Evolutionary conservation across 92 coral and sea anemone species (phyloP).

Genomic region (Anthopleura xanthogrammica): DNA sequence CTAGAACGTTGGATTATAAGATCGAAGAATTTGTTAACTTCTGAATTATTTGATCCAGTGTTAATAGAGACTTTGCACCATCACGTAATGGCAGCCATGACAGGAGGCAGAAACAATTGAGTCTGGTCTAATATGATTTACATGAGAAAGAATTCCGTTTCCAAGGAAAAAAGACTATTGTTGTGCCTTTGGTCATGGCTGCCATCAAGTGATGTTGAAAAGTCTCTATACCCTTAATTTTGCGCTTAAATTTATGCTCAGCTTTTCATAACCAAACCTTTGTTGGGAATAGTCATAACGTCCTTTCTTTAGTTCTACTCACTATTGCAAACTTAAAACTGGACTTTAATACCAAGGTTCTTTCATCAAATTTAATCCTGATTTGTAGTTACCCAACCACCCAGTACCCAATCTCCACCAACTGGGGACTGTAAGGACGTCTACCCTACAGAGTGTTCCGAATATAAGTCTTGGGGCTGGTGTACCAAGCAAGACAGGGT

Average conservation of each 20-base stretch:
- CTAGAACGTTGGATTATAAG: no score
- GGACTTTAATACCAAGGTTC: not conserved
- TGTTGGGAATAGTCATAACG: not conserved
- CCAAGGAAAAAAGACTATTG: no score
- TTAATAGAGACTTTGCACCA: no score
- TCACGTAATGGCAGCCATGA: no score
- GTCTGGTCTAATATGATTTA: no score
- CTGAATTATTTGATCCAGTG: no score
- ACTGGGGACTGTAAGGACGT: constrained; percentile 56
- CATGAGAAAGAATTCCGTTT: no score
- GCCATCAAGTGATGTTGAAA: no score
- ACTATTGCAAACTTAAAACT: not conserved
- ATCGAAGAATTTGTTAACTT: no score
- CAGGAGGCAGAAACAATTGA: no score
- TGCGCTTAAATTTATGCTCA: not conserved
- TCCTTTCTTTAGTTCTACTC: not conserved
- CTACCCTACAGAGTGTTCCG: constrained; percentile 62
- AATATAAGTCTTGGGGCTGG: constrained; percentile 58
- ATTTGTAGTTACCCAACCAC: constrained; percentile 32
- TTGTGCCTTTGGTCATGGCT: no score
- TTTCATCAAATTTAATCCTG: not conserved
- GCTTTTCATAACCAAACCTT: not conserved
- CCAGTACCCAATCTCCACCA: constrained; percentile 28
- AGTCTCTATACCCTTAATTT: no score
- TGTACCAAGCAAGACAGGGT: constrained; percentile 46